These are phyloP conservation scores for Oryzias celebensis DNA, from an alignment of 2,113 vertebrate genomes.

Conservation along the genomic window DNA sequence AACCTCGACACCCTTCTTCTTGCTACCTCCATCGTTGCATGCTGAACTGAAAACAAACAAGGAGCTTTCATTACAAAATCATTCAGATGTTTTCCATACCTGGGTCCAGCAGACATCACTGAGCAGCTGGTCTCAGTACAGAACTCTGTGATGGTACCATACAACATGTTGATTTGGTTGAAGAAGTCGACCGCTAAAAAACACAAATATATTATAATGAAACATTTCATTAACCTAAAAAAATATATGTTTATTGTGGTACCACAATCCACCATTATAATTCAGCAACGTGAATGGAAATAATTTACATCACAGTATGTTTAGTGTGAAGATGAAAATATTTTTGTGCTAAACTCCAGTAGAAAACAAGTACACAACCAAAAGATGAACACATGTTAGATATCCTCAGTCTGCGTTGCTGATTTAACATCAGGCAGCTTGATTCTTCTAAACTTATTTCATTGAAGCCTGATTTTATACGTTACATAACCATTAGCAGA, in stretches of 20 bases:
- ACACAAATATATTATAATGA: not conserved
- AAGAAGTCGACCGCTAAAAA: constrained; percentile 94
- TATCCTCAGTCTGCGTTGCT: not conserved
- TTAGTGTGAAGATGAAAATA: no score
- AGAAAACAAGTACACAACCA: not conserved
- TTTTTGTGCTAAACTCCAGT: no score
- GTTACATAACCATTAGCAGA: no score
- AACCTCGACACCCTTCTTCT: no score
- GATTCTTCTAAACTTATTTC: not conserved
- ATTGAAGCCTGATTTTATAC: no score
- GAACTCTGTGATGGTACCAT: constrained; percentile 96
- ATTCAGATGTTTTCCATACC: constrained; percentile 65
- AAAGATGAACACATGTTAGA: not conserved
- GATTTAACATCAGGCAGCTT: not conserved
- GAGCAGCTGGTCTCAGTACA: constrained; percentile 92
- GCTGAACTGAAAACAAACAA: not conserved
- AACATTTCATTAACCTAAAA: not conserved
- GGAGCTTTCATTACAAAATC: not conserved
- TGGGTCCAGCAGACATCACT: constrained; percentile 94
- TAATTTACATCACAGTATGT: no score
- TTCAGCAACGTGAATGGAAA: not conserved
- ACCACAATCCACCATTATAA: not conserved
- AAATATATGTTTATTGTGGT: not conserved
- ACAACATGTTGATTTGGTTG: constrained; percentile 98
- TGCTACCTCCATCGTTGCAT: not conserved